Base-by-base conservation (phyloP, 2,797 vertebrate genomes). In the Xiphophorus birchmanni region DNA sequence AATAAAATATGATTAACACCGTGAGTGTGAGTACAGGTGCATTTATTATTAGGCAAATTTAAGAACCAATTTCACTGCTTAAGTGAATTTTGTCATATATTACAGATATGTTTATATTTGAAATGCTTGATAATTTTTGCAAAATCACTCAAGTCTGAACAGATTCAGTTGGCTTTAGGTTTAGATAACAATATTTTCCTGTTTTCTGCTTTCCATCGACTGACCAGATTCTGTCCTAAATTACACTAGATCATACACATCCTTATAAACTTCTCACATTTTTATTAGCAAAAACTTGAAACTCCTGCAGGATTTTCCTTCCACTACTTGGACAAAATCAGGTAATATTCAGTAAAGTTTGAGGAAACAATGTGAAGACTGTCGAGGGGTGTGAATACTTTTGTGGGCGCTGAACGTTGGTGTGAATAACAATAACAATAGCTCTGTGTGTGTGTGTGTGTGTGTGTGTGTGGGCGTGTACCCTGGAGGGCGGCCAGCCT, bases 401-500 rank as follows among this genome's bases (percentile, higher is more conserved):
- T 18, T n/a, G 23, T 2, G n/a, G 67, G 26, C 26, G n/a, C 42
- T 52, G 5, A 73, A 47, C 7, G 1, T 23, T 26, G n/a, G 32
- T 4, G 74, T 47, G 42, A 23, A 15, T 45, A 11, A 12, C 48
- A 9, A 8, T 21, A 18, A 3, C 18, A 35, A 3, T 5, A 29
- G 32, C 47, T 12, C 48, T 48, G 48, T 48, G 4, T 18, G 48
- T 48, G 47, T 48, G 29, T 77, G 42, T 95, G 44, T 45, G 45
- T 15, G 48, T 50, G 48, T 50, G 47, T 5, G 21, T 23, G 44
- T 5, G 23, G 26, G 80, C 42, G n/a, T 76, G 44, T 95, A 99
- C 99, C 98, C 96, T 99, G 98, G 79, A 99, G 96, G 76, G 99
- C 98, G 15, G 96, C 94, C 29, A 99, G 97, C 65, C 98, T 96